These are phyloP conservation scores for Platygyra sinensis DNA, from an alignment of 64 coral and sea anemone genomes.

Conservation along the genomic window DNA sequence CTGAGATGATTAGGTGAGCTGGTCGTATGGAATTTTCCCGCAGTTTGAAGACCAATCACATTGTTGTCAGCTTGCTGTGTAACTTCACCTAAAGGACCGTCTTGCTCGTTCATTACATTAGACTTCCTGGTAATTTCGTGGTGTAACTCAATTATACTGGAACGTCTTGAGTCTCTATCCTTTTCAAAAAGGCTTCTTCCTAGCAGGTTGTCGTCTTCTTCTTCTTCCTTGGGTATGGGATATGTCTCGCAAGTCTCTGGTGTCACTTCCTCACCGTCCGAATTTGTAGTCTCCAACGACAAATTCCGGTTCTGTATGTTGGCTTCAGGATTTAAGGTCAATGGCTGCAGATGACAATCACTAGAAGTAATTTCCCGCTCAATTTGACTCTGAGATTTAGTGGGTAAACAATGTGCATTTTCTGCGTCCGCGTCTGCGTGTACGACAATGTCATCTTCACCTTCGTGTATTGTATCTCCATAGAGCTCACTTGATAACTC, in stretches of 20 bases:
- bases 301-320: background rate
- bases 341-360: background rate
- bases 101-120: too few relatives aligned
- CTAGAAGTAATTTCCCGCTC: background rate
- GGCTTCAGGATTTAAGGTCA: background rate
- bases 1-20: too few relatives aligned
- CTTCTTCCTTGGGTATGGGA: background rate
- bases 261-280: background rate
- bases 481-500: background rate
- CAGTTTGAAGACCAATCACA: too few relatives aligned
- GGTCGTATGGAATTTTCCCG: too few relatives aligned
- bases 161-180: background rate
- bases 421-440: background rate
- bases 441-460: background rate
- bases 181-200: slow-evolving; percentile 13
- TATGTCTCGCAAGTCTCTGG: background rate
- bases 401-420: background rate
- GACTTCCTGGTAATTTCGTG: too few relatives aligned
- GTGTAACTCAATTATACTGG: background rate
- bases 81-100: too few relatives aligned
- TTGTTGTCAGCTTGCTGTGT: too few relatives aligned
- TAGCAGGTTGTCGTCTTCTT: background rate
- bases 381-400: background rate
- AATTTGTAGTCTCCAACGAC: background rate
- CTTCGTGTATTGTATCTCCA: background rate